These are phyloP conservation scores for Sciurus vulgaris DNA, from an alignment of 2,797 vertebrate genomes.

Conservation along the genomic window DNA sequence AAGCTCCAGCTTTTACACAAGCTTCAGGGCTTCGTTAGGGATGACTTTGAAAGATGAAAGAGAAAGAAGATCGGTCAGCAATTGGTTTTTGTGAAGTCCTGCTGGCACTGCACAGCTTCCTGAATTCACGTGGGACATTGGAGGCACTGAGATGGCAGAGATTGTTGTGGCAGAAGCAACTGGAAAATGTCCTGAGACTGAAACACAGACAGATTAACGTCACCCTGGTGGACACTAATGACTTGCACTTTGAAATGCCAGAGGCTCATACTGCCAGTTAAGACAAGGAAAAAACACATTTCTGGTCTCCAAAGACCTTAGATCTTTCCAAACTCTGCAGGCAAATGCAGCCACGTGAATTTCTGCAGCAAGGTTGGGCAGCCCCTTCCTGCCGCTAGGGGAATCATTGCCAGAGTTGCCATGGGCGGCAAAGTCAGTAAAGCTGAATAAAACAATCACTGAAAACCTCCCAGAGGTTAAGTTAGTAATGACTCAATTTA, in stretches of 20 bases:
- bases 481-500: conserved; percentile 88
- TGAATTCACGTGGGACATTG: conserved; percentile 88
- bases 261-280: conserved; percentile 90
- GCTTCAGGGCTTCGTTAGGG: conserved; percentile 63
- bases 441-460: conserved; percentile 90
- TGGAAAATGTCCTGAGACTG: conserved; percentile 92
- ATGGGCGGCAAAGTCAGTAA: conserved; percentile 86
- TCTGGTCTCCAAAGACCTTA: conserved; percentile 90
- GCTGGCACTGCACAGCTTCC: conserved; percentile 86
- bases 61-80: conserved; percentile 84
- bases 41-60: conserved; percentile 80
- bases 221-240: conserved; percentile 90
- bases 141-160: conserved; percentile 91
- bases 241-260: conserved; percentile 91
- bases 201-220: conserved; percentile 92
- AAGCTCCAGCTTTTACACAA: conserved; percentile 59
- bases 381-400: conserved; percentile 87
- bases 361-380: conserved; percentile 87
- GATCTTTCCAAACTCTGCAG: conserved; percentile 90
- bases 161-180: conserved; percentile 93
- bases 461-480: conserved; percentile 88
- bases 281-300: conserved; percentile 91
- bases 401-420: conserved; percentile 89
- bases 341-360: conserved; percentile 88
- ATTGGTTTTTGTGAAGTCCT: conserved; percentile 85